Evolutionary conservation across 2,888 invertebrate species (phyloP).

Genomic region (Lycia hirtaria): DNA sequence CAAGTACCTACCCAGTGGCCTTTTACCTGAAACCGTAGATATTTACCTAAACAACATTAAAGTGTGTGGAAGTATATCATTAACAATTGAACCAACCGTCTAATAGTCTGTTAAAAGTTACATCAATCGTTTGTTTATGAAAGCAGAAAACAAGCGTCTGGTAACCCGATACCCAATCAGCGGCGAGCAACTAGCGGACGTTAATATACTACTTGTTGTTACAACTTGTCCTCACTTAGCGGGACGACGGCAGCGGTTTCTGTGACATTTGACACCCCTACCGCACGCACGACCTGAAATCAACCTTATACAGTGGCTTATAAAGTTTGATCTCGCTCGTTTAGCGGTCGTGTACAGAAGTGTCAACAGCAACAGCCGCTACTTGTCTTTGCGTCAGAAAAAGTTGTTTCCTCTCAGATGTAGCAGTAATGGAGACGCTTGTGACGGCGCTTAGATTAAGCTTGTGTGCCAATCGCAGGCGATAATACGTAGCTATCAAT

Average conservation of each 20-base stretch:
- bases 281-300: slow-evolving; percentile 20
- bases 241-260: slow-evolving; percentile 57
- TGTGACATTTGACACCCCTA: slow-evolving; percentile 66
- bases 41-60: neutral
- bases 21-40: too few relatives aligned
- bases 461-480: neutral
- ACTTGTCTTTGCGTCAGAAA: slow-evolving; percentile 66
- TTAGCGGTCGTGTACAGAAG: slow-evolving; percentile 26
- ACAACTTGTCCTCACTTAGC: slow-evolving; percentile 77
- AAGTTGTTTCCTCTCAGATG: slow-evolving; percentile 58
- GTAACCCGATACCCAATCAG: slow-evolving; percentile 55
- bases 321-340: slow-evolving; percentile 16
- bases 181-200: slow-evolving; percentile 46
- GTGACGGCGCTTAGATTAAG: slow-evolving; percentile 45
- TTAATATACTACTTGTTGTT: slow-evolving; percentile 77
- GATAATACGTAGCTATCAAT: neutral
- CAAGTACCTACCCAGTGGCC: too few relatives aligned
- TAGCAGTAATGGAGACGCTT: slow-evolving; percentile 63
- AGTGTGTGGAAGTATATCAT: neutral
- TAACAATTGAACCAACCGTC: slow-evolving; percentile 7
- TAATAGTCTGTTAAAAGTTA: slow-evolving; percentile 9
- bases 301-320: slow-evolving; percentile 28
- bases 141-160: slow-evolving; percentile 35
- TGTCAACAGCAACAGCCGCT: slow-evolving; percentile 63
- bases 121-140: slow-evolving; percentile 26